These are phyloP conservation scores for Brachyistius frenatus DNA, from an alignment of 2,113 vertebrate genomes.

Conservation along the genomic window DNA sequence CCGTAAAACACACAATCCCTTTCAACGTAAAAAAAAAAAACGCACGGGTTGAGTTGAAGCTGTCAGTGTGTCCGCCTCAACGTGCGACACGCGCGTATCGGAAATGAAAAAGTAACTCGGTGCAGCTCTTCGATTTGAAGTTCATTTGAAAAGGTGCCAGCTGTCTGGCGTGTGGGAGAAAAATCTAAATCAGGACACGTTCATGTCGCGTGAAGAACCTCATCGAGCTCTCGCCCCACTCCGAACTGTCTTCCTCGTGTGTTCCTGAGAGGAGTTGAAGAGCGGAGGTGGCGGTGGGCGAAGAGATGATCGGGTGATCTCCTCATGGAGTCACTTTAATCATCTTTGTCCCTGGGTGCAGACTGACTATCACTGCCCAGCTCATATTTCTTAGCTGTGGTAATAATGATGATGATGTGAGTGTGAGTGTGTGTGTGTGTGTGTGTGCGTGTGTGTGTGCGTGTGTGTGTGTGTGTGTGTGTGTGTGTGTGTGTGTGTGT, in stretches of 20 bases:
- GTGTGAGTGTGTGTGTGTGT: background rate
- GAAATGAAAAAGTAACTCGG: too few relatives aligned
- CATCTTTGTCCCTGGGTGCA: slow-evolving; percentile 16
- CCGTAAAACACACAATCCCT: too few relatives aligned
- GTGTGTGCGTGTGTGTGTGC: too few relatives aligned
- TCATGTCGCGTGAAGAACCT: background rate
- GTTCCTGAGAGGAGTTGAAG: too few relatives aligned
- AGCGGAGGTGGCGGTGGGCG: background rate
- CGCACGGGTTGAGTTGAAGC: too few relatives aligned
- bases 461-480: background rate
- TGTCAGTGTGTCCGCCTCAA: too few relatives aligned
- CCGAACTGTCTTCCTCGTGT: too few relatives aligned
- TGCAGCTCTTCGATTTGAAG: background rate
- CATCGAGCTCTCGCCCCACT: too few relatives aligned
- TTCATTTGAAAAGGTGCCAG: slow-evolving; percentile 6
- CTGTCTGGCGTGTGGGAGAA: background rate
- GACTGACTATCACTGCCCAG: background rate
- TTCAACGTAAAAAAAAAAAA: too few relatives aligned
- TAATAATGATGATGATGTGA: background rate
- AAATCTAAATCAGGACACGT: background rate
- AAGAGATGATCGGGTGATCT: slow-evolving; percentile 24
- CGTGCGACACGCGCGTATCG: too few relatives aligned
- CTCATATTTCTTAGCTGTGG: background rate
- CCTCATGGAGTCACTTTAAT: slow-evolving; percentile 19
- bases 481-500: background rate